Evolutionary conservation across 2,888 invertebrate species (phyloP), one percentile per base, ranked within the genome.

Genomic region (Silvanus unidentatus): DNA sequence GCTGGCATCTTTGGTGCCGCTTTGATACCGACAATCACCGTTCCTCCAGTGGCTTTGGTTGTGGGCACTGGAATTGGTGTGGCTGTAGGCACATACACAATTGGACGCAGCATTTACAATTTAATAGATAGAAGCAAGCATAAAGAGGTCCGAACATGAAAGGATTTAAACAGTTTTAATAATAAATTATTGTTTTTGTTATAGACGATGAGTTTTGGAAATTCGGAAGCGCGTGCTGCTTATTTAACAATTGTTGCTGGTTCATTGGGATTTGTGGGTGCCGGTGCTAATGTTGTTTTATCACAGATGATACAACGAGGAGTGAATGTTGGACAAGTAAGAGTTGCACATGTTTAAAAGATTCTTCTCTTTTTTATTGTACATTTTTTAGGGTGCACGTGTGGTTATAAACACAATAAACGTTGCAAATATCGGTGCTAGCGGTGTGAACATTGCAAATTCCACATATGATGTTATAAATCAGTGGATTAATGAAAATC

Each of bases 221-320:
- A 79, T 56, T 60, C 76, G 0, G 79, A 79, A 45, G 78, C 80
- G 0, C 72, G 80, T n/a, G 76, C 76, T 38, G 78, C 78, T 42
- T 80, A 80, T 72, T 55, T 80, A 16, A 79, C 78, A 62, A 77
- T 80, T 34, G 73, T 76, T 0, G 78, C 78, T 1, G 78, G 78
- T 0, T 70, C 75, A 35, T 71, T 78, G 1, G 78, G 79, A 0
- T 68, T 80, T 4, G 73, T 74, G 0, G 77, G 78, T 1, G 76
- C 76, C 4, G 78, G 77, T 0, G 77, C 79, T 1, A 72, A 70
- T 53, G 66, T 67, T 4, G 57, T 75, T 16, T 68, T 78, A 0
- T 67, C 75, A 1, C 67, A 69, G 4, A 72, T 77, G 1, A 77
- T 74, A 0, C 70, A 73, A 2, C 74, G 73, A 1, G 67, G 67